phyloP scores from a whole-genome alignment of 2,888 invertebrate genomes.

The Steinernema carpocapsae region DNA sequence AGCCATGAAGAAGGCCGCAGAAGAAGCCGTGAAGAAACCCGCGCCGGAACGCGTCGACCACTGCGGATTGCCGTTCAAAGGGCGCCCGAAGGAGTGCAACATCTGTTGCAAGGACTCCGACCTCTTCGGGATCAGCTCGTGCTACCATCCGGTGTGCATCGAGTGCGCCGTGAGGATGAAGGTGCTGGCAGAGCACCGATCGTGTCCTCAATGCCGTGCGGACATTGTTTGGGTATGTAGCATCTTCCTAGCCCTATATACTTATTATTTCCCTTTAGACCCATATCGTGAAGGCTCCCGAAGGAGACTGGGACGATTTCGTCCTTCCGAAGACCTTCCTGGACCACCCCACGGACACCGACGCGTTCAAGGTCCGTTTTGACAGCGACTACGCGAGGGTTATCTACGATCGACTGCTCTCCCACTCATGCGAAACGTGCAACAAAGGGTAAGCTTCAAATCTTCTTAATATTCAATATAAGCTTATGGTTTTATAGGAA shows the following conservation, averaged over 20 bases:
- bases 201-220: conserved; percentile 90
- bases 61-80: conserved; percentile 47
- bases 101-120: conserved; percentile 64
- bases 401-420: conserved; percentile 62
- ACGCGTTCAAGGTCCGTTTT: conserved; percentile 53
- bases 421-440: conserved; percentile 62
- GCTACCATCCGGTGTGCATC: conserved; percentile 92
- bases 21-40: neutral
- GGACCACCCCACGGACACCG: conserved; percentile 51
- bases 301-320: conserved; percentile 33
- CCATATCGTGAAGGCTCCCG: conserved; percentile 1
- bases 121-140: conserved; percentile 47
- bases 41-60: conserved; percentile 46
- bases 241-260: too few species aligned
- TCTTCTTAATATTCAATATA: too few species aligned
- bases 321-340: neutral
- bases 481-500: neutral
- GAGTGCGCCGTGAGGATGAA: conserved; percentile 97
- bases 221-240: conserved; percentile 54
- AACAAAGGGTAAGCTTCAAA: conserved; percentile 37
- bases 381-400: conserved; percentile 49
- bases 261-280: conserved; percentile 4
- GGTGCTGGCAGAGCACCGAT: conserved; percentile 87
- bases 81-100: conserved; percentile 53
- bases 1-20: too few species aligned